Evolutionary conservation across 2,797 vertebrate genomes (phyloP).

Genomic region (Sebastes oblongus): DNA sequence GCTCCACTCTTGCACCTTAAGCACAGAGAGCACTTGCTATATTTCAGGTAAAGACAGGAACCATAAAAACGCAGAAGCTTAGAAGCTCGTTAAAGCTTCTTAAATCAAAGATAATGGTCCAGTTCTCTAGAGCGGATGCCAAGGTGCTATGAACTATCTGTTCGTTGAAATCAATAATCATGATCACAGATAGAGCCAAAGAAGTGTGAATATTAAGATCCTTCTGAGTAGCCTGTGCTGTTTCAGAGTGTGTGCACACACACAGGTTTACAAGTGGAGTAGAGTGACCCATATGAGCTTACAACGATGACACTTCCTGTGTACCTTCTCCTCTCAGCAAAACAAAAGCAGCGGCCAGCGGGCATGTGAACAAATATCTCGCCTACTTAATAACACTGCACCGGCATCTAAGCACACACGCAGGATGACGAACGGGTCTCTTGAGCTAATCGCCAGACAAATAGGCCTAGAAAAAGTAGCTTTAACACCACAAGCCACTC

Average conservation of each 20-base stretch:
- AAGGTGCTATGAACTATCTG: neutral
- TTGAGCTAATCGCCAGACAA: neutral
- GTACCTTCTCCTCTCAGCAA: constrained; percentile 13
- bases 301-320: constrained; percentile 23
- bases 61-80: neutral
- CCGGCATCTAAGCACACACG: constrained; percentile 10
- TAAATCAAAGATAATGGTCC: constrained; percentile 12
- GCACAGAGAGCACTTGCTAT: neutral
- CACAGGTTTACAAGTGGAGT: constrained; percentile 1
- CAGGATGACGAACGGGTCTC: neutral
- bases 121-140: neutral
- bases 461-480: neutral
- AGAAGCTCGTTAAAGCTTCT: neutral
- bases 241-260: neutral
- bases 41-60: neutral
- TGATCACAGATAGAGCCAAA: neutral
- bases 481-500: neutral
- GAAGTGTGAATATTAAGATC: neutral
- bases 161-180: neutral
- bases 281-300: neutral
- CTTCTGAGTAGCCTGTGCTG: neutral
- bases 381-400: constrained; percentile 44
- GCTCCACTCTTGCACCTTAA: neutral
- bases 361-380: constrained; percentile 46
- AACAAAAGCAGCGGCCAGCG: constrained; percentile 4